Base-by-base conservation (phyloP, 53 echinoderm and acorn worm genomes). In the Crossaster papposus region DNA sequence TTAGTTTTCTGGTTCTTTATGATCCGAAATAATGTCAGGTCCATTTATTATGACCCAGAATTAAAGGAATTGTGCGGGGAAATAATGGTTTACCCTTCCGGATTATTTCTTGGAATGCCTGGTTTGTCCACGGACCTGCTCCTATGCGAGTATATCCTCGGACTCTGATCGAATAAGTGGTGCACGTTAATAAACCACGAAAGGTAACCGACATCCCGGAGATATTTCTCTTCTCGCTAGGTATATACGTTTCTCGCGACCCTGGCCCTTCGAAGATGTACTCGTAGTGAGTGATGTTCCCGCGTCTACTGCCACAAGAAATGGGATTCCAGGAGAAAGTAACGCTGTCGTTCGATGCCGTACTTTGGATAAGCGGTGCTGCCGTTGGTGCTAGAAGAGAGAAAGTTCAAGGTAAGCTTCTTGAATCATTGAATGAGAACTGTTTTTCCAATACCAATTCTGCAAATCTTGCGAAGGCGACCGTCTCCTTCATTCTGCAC, bases 251-350 rank as follows among this genome's bases (percentile, higher is more conserved):
- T 72, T 30, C 23, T 22, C 37, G 53, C 31, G 51, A 29, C 1
- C 54, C 2, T 74, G 13, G 36, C 35, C 36, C 36, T 36, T 18
- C 22, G 23, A 86, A 38, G 18, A 1, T 52, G 86, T 86, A 86
- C 65, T 52, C 34, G 54, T 74, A 86, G 30, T 75, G 74, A 0
- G 86, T 70, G 84, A 84, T 36, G 18, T 84, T 7, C 2, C 84
- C 84, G 13, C 51, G 20, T 37, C 72, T 26, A 23, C 51, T 68
- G 70, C 84, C 84, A 52, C 84, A 84, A 6, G 84, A 72, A 9
- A 84, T 71, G 2, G 23, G 8, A 44, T 70, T 26, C 84, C 84
- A 84, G 38, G 70, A 44, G 51, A 84, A 70, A 8, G 36, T 84
- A 50, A 84, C 20, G 70, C 6, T 71, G 1, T 34, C 36, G 20